Evolutionary conservation across 2,113 vertebrate genomes (phyloP).

Genomic region (Dinomys branickii): DNA sequence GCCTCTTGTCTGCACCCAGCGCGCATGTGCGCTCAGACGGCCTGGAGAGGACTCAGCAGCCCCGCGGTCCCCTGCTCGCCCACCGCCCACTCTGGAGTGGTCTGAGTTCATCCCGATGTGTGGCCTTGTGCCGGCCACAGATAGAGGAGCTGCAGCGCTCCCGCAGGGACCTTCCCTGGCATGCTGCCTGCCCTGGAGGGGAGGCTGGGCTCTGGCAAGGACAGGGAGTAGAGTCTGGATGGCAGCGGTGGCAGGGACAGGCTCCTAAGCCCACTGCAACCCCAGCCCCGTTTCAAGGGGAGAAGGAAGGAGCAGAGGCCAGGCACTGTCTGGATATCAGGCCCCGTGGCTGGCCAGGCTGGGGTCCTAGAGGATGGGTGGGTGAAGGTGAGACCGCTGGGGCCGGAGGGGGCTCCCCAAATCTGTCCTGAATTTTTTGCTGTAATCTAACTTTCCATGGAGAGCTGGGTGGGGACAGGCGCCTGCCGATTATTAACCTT

Average conservation of each 20-base stretch:
- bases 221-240: not conserved
- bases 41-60: not conserved
- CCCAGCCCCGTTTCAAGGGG: not conserved
- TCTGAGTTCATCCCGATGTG: not conserved
- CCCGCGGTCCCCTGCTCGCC: not conserved
- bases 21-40: too few relatives aligned
- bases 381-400: not conserved
- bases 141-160: not conserved
- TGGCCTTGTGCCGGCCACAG: not conserved
- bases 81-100: not conserved
- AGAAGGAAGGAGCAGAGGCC: not conserved
- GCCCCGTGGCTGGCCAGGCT: not conserved
- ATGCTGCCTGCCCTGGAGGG: not conserved
- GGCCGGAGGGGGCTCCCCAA: not conserved
- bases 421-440: not conserved
- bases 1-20: not conserved
- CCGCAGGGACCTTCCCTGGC: not conserved
- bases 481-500: not conserved
- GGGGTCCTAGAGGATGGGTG: not conserved
- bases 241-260: not conserved
- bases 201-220: not conserved
- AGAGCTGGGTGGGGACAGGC: not conserved
- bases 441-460: not conserved
- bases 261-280: not conserved
- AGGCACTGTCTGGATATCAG: not conserved